phyloP scores from a whole-genome alignment of 2,888 invertebrate species.

The Trichacis sp. region DNA sequence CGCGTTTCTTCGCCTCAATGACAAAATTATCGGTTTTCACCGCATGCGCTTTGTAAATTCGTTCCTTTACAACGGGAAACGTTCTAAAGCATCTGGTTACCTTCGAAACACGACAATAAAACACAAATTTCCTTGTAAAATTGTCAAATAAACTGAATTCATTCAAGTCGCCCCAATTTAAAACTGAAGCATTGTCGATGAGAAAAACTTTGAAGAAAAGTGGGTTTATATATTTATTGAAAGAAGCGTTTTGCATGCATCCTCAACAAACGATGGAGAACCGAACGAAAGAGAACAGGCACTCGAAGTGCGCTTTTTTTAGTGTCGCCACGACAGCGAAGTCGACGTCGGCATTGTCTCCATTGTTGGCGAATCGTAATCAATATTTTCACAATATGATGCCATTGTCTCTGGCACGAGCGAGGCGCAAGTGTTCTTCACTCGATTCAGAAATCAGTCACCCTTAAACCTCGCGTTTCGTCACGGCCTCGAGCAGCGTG shows the following conservation, averaged over 20 bases:
- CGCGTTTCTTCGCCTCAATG: no score
- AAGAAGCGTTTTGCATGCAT: conserved; percentile 27
- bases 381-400: conserved; percentile 69
- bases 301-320: conserved; percentile 54
- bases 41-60: no score
- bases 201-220: background rate
- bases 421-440: conserved; percentile 53
- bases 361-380: conserved; percentile 67
- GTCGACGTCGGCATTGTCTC: conserved; percentile 62
- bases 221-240: background rate
- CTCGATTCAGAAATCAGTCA: conserved; percentile 34
- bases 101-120: no score
- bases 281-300: conserved; percentile 26
- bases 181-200: background rate
- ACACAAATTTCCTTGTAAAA: no score
- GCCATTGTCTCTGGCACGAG: conserved; percentile 66
- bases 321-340: conserved; percentile 58
- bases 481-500: conserved; percentile 24
- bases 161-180: background rate
- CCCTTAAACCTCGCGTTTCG: conserved; percentile 35
- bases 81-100: no score
- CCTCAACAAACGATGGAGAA: conserved; percentile 33
- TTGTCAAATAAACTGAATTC: no score
- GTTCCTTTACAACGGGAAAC: no score
- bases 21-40: no score